Base-by-base conservation (phyloP, 2,113 vertebrate species). In the Vidua macroura region DNA sequence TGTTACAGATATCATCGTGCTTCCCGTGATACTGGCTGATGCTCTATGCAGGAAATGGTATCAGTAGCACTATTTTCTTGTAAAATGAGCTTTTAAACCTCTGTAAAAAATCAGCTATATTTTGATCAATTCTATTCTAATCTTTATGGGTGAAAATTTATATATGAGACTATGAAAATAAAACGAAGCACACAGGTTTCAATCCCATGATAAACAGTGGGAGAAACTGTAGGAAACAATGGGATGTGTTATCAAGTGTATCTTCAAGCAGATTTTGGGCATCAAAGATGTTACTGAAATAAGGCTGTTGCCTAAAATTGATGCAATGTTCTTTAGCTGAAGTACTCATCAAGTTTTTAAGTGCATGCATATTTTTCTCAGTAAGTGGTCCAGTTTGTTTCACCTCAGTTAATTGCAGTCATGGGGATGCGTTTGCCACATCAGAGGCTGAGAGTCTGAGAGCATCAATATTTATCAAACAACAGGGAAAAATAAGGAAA, bases 351-450 rank as follows among this genome's bases (percentile, higher is more conserved):
- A 62, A 39, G 63, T 46, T 91, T 88, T 72, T 63, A 83, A 95
- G 83, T 79, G 62, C 31, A 13, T 51, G 46, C 69, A 69, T 84
- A 48, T 67, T 93, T 83, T 83, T 92, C 92, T 83, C 94, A 79
- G 66, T 83, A 10, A 87, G 93, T 15, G 86, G 78, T 81, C 74
- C 41, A 33, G 49, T 93, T 94, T 94, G 94, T 93, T 96, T 94
- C 83, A 68, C 44, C 53, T 93, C 77, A 66, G 5, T 55, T 95
- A 92, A 84, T 96, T 93, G 74, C 77, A 35, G 72, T 78, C 83
- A 6, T 76, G 86, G 58, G 74, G 89, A 76, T 91, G n/a, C 39
- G 4, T 95, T 93, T 96, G 77, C 43, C 35, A 48, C 48, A 70
- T 58, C 35, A 63, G 52, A 46, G 39, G 52, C 52, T 77, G 49